Conservation (phyloP, 1,140 invertebrate genomes). For the Drosophila mayri region DNA sequence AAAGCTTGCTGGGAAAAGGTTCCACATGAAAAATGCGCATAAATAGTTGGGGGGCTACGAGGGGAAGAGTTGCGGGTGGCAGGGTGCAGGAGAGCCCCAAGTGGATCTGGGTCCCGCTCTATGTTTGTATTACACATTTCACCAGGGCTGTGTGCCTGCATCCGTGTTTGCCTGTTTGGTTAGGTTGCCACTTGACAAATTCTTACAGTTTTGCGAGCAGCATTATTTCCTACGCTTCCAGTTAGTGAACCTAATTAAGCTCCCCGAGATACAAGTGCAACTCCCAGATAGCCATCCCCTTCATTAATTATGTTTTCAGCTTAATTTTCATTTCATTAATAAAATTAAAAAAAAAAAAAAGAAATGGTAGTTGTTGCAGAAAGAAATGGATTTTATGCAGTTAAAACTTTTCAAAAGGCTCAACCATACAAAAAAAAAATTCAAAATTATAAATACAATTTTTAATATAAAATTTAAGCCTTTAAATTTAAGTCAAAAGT, state of each 20-base stretch:
- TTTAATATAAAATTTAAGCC: not conserved
- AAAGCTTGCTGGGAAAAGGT: slow-evolving; percentile 50
- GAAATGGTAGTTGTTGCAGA: not conserved
- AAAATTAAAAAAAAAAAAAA: too few species aligned
- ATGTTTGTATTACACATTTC: slow-evolving; percentile 30
- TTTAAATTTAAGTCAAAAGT: not conserved
- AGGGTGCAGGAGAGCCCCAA: slow-evolving; percentile 29
- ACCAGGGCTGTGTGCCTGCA: slow-evolving; percentile 29
- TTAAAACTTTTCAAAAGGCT: not conserved
- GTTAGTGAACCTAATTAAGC: slow-evolving; percentile 47
- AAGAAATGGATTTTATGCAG: not conserved
- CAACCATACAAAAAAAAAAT: too few species aligned
- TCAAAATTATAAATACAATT: not conserved
- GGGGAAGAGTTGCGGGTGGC: slow-evolving; percentile 11
- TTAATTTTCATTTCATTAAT: not conserved
- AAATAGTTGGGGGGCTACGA: slow-evolving; percentile 61
- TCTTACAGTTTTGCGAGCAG: slow-evolving; percentile 73
- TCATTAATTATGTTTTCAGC: not conserved
- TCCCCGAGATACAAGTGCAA: slow-evolving; percentile 15
- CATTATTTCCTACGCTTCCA: slow-evolving; percentile 60
- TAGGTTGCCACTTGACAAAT: slow-evolving; percentile 77
- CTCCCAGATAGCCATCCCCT: not conserved
- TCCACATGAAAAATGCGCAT: slow-evolving; percentile 71
- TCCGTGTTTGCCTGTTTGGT: slow-evolving; percentile 38
- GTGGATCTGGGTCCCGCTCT: slow-evolving; percentile 41